These are phyloP conservation scores for Drosophila parthenogenetica DNA, from an alignment of 2,888 invertebrate genomes.

Conservation along the genomic window DNA sequence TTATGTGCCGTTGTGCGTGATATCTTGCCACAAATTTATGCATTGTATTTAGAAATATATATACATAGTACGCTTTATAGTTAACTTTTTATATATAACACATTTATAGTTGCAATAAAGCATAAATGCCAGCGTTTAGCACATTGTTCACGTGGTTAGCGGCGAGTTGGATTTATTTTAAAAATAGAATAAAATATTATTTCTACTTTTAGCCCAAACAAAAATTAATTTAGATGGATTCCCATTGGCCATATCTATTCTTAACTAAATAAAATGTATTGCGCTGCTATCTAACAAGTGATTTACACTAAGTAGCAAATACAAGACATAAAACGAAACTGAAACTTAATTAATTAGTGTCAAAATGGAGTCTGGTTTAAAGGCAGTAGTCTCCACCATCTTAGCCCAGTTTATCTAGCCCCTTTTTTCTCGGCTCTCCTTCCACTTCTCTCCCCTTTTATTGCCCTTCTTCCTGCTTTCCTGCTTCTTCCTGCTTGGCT, in stretches of 20 bases:
- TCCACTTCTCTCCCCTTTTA: constrained; percentile 17
- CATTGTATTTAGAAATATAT: constrained; percentile 24
- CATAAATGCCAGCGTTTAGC: constrained; percentile 29
- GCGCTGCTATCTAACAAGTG: constrained; percentile 4
- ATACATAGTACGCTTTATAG: not conserved
- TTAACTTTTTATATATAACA: not conserved
- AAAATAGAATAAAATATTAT: not conserved
- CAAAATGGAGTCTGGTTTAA: constrained; percentile 54
- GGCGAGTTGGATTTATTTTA: not conserved
- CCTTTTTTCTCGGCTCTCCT: constrained; percentile 20
- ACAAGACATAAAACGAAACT: constrained; percentile 29
- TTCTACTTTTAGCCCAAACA: not conserved
- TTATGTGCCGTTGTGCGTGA: constrained; percentile 57
- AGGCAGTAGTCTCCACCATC: not conserved
- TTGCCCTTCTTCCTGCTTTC: constrained; percentile 2
- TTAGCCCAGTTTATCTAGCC: constrained; percentile 13
- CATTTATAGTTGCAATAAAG: constrained; percentile 42
- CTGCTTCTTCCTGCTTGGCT: constrained; percentile 50
- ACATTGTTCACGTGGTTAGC: constrained; percentile 1
- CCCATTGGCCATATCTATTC: constrained; percentile 40
- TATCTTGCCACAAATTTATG: constrained; percentile 60
- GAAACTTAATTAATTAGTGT: constrained; percentile 78
- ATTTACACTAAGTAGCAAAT: constrained; percentile 37
- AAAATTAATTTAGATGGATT: not conserved
- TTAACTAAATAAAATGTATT: too few species aligned